Percentiles rank a stretch among this genome's conserved stretches.
These are phyloP conservation scores for Anodontia alba DNA, from an alignment of 2,888 invertebrate species.

Conservation along the genomic window DNA sequence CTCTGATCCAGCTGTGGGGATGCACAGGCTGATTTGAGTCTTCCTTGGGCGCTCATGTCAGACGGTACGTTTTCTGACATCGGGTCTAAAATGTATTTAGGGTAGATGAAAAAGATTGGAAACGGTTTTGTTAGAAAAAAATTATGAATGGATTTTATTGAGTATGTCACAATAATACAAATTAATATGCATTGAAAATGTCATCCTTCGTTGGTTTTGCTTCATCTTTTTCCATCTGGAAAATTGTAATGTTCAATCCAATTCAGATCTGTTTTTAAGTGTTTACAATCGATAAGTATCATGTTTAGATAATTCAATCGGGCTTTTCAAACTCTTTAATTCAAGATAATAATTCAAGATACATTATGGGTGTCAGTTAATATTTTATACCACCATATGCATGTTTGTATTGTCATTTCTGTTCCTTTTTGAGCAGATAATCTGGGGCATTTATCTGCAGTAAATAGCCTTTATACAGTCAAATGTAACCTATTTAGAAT, in stretches of 20 bases:
- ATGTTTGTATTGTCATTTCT: no score
- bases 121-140: constrained; percentile 8
- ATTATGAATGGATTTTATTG: constrained; percentile 12
- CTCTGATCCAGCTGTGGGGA: no score
- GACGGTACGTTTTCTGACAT: no score
- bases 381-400: neutral
- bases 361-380: neutral
- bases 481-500: neutral
- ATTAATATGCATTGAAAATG: constrained; percentile 19
- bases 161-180: constrained; percentile 7
- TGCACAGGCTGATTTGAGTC: no score
- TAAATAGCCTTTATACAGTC: neutral
- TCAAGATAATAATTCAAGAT: neutral
- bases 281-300: constrained; percentile 15
- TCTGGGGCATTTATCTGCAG: neutral
- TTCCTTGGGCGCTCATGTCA: no score
- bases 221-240: constrained; percentile 8
- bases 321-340: constrained; percentile 8
- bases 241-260: constrained; percentile 12
- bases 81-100: constrained; percentile 19
- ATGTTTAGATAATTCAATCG: constrained; percentile 2
- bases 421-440: neutral
- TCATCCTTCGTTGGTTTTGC: neutral
- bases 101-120: constrained; percentile 11
- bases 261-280: neutral